A percentile compares a stretch with the other conserved stretches of the same genome.
These are phyloP conservation scores for Dendrolimus houi DNA, from an alignment of 2,888 invertebrate species.

Conservation along the genomic window DNA sequence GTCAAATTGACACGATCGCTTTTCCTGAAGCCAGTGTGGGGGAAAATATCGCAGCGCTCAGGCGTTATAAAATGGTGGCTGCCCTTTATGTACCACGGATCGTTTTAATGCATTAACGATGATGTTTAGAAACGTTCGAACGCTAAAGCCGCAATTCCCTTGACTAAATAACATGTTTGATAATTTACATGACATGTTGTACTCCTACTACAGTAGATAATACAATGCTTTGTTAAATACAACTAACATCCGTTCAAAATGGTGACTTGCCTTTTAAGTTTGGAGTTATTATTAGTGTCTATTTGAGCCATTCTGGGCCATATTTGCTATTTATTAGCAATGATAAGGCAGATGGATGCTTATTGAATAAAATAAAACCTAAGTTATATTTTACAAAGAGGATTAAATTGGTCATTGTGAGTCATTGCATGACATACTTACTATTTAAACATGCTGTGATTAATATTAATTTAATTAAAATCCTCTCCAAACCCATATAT, in stretches of 20 bases:
- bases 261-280: constrained; percentile 75
- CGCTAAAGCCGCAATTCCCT: constrained; percentile 28
- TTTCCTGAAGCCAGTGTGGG: constrained; percentile 72
- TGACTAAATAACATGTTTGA: constrained; percentile 32
- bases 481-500: neutral
- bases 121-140: constrained; percentile 32
- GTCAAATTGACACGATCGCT: constrained; percentile 79
- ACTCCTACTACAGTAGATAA: constrained; percentile 34
- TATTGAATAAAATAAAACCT: too few relatives aligned
- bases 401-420: neutral
- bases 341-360: neutral
- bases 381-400: too few relatives aligned
- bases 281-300: constrained; percentile 7
- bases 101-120: constrained; percentile 51
- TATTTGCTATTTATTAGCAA: neutral
- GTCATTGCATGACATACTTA: neutral
- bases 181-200: constrained; percentile 33
- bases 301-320: neutral
- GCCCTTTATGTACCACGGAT: constrained; percentile 57
- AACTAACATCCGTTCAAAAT: constrained; percentile 79
- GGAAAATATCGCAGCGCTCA: constrained; percentile 71
- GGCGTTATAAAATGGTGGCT: constrained; percentile 77
- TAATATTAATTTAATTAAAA: neutral
- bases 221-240: constrained; percentile 66
- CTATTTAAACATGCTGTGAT: neutral